phyloP scores from a whole-genome alignment of 2,888 invertebrate genomes.

The Teleiodes luculella region DNA sequence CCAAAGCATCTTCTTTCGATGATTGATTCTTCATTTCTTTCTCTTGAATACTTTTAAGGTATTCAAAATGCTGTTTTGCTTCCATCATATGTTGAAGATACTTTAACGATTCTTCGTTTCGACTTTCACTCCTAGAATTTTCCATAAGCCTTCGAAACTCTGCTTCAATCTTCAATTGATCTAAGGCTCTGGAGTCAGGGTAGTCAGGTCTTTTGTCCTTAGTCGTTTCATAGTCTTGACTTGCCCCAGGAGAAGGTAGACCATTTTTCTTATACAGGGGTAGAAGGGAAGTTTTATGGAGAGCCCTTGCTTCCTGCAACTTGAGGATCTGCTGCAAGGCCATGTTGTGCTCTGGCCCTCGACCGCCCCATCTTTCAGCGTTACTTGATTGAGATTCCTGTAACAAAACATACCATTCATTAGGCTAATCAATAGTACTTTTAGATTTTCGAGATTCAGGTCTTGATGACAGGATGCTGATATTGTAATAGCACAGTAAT shows the following conservation, averaged over 20 bases:
- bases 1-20: slow-evolving; percentile 34
- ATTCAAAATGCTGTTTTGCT: slow-evolving; percentile 64
- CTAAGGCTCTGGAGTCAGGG: slow-evolving; percentile 62
- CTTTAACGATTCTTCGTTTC: slow-evolving; percentile 61
- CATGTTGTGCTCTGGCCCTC: slow-evolving; percentile 93
- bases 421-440: slow-evolving; percentile 1
- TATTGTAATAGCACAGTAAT: slow-evolving; percentile 1
- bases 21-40: slow-evolving; percentile 42
- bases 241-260: slow-evolving; percentile 72
- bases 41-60: slow-evolving; percentile 64
- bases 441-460: not conserved
- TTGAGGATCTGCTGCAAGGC: slow-evolving; percentile 95
- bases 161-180: slow-evolving; percentile 77
- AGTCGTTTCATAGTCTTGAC: slow-evolving; percentile 55
- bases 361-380: slow-evolving; percentile 93
- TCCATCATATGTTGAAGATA: slow-evolving; percentile 72
- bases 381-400: slow-evolving; percentile 90
- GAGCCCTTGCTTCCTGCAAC: slow-evolving; percentile 91
- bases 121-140: slow-evolving; percentile 72
- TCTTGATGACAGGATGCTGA: slow-evolving; percentile 1
- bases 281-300: slow-evolving; percentile 76
- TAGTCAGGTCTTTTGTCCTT: slow-evolving; percentile 49
- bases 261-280: slow-evolving; percentile 70
- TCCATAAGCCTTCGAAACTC: slow-evolving; percentile 79
- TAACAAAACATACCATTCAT: slow-evolving; percentile 51